These are phyloP conservation scores for Cryptoprocta ferox DNA, from an alignment of 2,797 vertebrate genomes.

Conservation along the genomic window DNA sequence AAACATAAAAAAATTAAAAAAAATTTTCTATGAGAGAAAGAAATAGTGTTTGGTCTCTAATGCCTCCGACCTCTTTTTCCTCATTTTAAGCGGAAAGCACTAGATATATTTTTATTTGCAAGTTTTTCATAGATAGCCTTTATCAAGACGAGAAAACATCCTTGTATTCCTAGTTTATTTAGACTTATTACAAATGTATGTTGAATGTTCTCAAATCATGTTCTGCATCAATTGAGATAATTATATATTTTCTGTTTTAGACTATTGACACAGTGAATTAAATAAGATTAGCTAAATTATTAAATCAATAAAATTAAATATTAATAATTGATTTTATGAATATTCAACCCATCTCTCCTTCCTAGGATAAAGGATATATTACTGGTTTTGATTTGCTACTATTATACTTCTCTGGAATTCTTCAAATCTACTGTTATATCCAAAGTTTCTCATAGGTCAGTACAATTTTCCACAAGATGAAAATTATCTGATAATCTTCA, in stretches of 20 bases:
- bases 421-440: neutral
- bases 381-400: neutral
- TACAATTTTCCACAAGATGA: neutral
- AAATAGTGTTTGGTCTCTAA: neutral
- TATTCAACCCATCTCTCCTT: neutral
- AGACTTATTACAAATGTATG: neutral
- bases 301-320: neutral
- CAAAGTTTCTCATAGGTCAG: neutral
- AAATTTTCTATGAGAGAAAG: neutral
- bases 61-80: accelerated
- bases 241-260: neutral
- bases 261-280: neutral
- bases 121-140: neutral
- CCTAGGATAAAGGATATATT: neutral
- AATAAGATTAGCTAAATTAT: neutral
- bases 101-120: neutral
- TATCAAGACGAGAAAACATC: neutral
- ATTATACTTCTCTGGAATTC: neutral
- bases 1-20: no score
- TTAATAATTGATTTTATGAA: neutral
- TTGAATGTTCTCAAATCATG: neutral
- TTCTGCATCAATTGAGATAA: neutral
- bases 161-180: neutral
- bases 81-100: neutral
- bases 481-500: neutral